Conservation (phyloP, 2,888 invertebrate species). For the Chalcosyrphus nemorum region DNA sequence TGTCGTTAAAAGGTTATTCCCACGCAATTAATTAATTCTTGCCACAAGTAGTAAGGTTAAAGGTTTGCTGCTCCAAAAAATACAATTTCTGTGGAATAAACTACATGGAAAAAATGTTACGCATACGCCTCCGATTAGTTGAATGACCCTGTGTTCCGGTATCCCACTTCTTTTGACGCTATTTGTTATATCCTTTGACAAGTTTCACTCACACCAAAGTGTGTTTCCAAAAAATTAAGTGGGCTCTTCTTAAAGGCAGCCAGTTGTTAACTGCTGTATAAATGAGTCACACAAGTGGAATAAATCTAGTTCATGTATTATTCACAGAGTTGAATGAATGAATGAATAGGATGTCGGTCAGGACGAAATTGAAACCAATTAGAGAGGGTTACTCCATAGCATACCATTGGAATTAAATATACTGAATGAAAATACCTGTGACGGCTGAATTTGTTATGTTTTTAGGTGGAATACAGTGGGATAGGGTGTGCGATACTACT, state of each 20-base stretch:
- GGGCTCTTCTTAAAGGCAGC: conserved; percentile 15
- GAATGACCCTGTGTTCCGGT: conserved; percentile 33
- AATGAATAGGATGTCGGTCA: conserved; percentile 39
- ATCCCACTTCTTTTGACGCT: conserved; percentile 18
- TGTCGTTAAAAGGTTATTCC: conserved; percentile 3
- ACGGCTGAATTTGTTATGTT: neutral
- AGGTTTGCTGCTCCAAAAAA: neutral
- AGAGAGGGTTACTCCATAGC: neutral
- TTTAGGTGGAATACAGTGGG: neutral
- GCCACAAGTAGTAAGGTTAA: neutral
- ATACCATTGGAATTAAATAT: neutral
- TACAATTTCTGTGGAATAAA: neutral
- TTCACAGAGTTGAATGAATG: conserved; percentile 18
- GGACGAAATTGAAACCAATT: conserved; percentile 51
- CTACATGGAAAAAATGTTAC: conserved; percentile 34
- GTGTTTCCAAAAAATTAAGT: conserved; percentile 18
- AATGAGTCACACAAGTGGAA: conserved; percentile 27
- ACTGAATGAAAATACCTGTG: neutral
- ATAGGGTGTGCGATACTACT: neutral
- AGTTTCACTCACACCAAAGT: conserved; percentile 11
- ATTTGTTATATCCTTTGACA: conserved; percentile 24
- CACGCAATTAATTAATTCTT: neutral
- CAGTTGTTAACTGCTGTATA: conserved; percentile 27
- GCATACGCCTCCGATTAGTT: conserved; percentile 54
- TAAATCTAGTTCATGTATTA: conserved; percentile 44